phyloP scores from a whole-genome alignment of 2,888 invertebrate species.

The Mycogona germanica region DNA sequence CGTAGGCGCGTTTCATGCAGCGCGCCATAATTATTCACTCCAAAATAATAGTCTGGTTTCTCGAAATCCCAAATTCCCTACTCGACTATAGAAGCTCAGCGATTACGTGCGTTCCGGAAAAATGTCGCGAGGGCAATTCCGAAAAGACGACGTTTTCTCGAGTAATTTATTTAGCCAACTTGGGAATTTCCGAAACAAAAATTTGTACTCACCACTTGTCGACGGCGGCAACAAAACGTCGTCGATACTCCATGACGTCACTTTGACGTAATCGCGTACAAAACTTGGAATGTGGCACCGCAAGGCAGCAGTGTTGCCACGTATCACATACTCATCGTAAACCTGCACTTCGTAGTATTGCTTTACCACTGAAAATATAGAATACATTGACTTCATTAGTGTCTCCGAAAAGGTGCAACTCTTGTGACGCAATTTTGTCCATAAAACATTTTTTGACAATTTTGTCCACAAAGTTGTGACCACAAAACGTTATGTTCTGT shows the following conservation, averaged over 20 bases:
- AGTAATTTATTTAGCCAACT: background rate
- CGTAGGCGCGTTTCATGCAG: too few species aligned
- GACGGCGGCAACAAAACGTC: conserved; percentile 7
- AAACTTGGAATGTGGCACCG: conserved; percentile 16
- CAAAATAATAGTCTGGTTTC: too few species aligned
- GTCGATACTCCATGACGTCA: conserved; percentile 13
- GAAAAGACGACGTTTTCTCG: background rate
- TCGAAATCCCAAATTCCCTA: too few species aligned
- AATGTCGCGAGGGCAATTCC: background rate
- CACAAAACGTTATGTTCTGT: too few species aligned
- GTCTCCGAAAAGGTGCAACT: too few species aligned
- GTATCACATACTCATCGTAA: conserved; percentile 15
- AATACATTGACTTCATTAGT: too few species aligned
- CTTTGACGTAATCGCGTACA: conserved; percentile 15
- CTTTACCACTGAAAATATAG: conserved; percentile 16
- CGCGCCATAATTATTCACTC: too few species aligned
- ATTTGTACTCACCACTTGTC: conserved; percentile 9
- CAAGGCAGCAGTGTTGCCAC: conserved; percentile 13
- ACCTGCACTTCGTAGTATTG: conserved; percentile 17
- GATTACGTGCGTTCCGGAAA: background rate
- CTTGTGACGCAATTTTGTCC: too few species aligned
- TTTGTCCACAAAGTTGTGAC: too few species aligned
- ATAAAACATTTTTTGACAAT: too few species aligned
- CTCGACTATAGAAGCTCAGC: too few species aligned
- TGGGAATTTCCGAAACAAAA: background rate